Percentiles rank a stretch among this genome's conserved stretches.
phyloP scores from a whole-genome alignment of 2,888 invertebrate genomes.

The Nephrotoma appendiculata region DNA sequence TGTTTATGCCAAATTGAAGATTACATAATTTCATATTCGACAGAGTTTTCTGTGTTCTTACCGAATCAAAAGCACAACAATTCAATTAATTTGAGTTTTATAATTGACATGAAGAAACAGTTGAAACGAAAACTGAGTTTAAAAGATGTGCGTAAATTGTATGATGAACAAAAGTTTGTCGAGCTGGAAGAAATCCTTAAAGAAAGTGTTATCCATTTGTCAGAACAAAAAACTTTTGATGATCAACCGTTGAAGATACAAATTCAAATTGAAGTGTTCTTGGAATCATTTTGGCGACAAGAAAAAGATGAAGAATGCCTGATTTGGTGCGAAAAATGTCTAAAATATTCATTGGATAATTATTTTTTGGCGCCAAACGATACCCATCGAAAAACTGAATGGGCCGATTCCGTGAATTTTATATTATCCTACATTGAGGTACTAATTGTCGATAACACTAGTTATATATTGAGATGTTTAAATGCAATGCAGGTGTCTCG shows the following conservation, averaged over 20 bases:
- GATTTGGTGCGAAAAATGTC: slow-evolving; percentile 60
- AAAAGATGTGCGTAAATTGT: slow-evolving; percentile 50
- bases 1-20: slow-evolving; percentile 17
- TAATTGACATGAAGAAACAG: slow-evolving; percentile 23
- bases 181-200: slow-evolving; percentile 52
- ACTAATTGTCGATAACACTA: slow-evolving; percentile 38
- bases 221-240: slow-evolving; percentile 18
- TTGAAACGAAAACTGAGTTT: slow-evolving; percentile 40
- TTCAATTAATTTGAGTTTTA: slow-evolving; percentile 32
- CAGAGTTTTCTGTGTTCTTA: slow-evolving; percentile 29
- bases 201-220: slow-evolving; percentile 29
- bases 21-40: neutral
- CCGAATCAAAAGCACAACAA: slow-evolving; percentile 40
- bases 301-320: slow-evolving; percentile 47
- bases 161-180: slow-evolving; percentile 45
- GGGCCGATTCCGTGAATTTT: slow-evolving; percentile 33
- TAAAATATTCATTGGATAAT: slow-evolving; percentile 57
- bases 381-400: slow-evolving; percentile 25
- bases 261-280: slow-evolving; percentile 33
- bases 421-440: slow-evolving; percentile 33
- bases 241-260: slow-evolving; percentile 17
- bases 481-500: slow-evolving; percentile 43
- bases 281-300: slow-evolving; percentile 51
- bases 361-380: slow-evolving; percentile 37
- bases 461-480: slow-evolving; percentile 34